Base-by-base conservation (phyloP, 1,140 invertebrate genomes). In the Eumeta japonica region DNA sequence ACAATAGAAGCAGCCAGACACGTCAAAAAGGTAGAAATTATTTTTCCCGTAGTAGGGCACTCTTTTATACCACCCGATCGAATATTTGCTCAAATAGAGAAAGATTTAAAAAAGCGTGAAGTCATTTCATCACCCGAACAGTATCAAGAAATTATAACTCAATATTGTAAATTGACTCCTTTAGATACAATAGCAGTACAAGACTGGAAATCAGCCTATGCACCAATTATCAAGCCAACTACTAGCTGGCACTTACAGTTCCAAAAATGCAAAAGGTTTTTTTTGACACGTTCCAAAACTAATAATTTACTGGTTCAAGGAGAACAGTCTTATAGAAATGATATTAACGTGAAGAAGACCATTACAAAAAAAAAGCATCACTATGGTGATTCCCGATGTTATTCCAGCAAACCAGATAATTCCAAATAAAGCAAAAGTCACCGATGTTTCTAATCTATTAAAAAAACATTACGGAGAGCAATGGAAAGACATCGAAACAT, bases 41-140 rank as follows among this genome's bases (percentile, higher is more conserved):
- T 55, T 31, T 63, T 58, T 43, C 58, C 58, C 13, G 39, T 60
- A 11, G 40, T 39, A 7, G 55, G 57, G 10, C 55, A 62, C 37
- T 52, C 41, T 7, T 62, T 49, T 37, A 46, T 64, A 12, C 55
- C 57, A 2, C 47, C 58, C 1, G 57, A 58, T 33, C 37, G 54
- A 20, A 52, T 64, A 1, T 64, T 62, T 48, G 58, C 42, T 2
- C n/a, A 33, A 10, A 48, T 45, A 40, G 50, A 62, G 50, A 51
- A 53, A 46, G 12, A 19, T 13, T 19, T 52, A 13, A 52, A 40
- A 43, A 52, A 47, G 35, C 46, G 46, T 34, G 40, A 50, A 28
- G 43, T 35, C 10, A 44, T 62, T 30, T 35, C 33, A 2, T 16
- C 10, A 36, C 46, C 46, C 2, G 0, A 16, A 3, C 24, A 47